Percentiles rank a stretch among this genome's conserved stretches.
These are phyloP conservation scores for Drosophila longiperda DNA, from an alignment of 2,888 invertebrate species.

Conservation along the genomic window DNA sequence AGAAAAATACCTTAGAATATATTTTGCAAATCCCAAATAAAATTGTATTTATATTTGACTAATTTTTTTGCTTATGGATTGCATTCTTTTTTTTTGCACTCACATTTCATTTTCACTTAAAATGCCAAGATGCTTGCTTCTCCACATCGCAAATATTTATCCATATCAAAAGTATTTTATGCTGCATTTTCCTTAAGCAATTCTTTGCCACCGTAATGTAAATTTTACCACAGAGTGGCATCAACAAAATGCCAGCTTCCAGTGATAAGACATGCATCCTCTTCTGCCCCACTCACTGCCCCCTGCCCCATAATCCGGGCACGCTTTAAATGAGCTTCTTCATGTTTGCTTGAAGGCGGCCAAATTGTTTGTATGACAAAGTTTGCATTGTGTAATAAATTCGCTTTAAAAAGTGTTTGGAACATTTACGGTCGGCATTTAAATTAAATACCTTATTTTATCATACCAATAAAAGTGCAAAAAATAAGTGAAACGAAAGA, in stretches of 20 bases:
- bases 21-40: not conserved
- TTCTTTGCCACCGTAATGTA: constrained; percentile 37
- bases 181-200: constrained; percentile 69
- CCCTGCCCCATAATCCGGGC: not conserved
- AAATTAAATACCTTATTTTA: constrained; percentile 61
- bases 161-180: constrained; percentile 71
- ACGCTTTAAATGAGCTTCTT: constrained; percentile 49
- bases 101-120: constrained; percentile 32
- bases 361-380: constrained; percentile 72
- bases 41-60: not conserved
- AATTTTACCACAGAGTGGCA: constrained; percentile 23
- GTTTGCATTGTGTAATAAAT: constrained; percentile 72
- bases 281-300: constrained; percentile 6
- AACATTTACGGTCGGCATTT: constrained; percentile 64
- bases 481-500: not conserved
- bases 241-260: constrained; percentile 47
- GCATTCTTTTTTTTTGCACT: not conserved
- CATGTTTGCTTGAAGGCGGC: constrained; percentile 56
- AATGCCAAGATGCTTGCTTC: constrained; percentile 13
- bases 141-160: constrained; percentile 65
- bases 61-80: not conserved
- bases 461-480: not conserved
- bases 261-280: constrained; percentile 71
- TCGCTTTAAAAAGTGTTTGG: constrained; percentile 61
- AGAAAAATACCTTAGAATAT: not conserved